Conservation (phyloP, 2,797 vertebrate species). For the Etheostoma perlongum region DNA sequence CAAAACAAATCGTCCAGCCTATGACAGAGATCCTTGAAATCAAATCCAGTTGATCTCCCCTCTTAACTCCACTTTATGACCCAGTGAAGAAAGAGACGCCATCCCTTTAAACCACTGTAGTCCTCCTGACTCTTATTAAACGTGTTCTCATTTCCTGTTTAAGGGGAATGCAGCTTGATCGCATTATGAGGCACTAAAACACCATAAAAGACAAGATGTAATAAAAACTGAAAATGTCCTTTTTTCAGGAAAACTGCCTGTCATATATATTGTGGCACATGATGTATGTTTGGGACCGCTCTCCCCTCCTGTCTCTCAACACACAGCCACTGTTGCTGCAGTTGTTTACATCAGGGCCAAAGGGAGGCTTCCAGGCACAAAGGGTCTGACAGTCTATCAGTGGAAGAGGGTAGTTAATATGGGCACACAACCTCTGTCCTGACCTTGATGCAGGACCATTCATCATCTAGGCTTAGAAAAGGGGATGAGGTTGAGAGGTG, state of each 20-base stretch:
- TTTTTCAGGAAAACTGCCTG: conserved; percentile 16
- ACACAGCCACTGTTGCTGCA: conserved; percentile 25
- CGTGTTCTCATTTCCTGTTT: conserved; percentile 63
- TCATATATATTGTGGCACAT: conserved; percentile 24
- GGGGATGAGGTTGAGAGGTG: conserved; percentile 55
- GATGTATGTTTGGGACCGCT: conserved; percentile 14
- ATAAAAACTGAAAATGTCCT: conserved; percentile 22
- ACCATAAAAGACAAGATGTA: conserved; percentile 34
- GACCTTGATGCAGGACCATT: conserved; percentile 71
- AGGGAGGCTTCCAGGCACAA: conserved; percentile 57
- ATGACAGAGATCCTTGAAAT: conserved; percentile 52
- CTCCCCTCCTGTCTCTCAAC: conserved; percentile 16
- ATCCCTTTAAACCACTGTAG: conserved; percentile 30
- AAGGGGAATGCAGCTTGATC: conserved; percentile 42
- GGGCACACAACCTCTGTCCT: conserved; percentile 69
- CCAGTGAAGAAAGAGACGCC: conserved; percentile 55
- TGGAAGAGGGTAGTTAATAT: conserved; percentile 70
- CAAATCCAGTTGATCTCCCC: conserved; percentile 58
- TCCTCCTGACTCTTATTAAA: conserved; percentile 36
- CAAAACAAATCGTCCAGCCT: conserved; percentile 47
- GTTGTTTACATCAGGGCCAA: conserved; percentile 69
- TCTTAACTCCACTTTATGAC: conserved; percentile 54
- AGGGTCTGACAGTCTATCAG: conserved; percentile 69
- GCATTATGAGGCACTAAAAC: conserved; percentile 51
- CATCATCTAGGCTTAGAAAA: conserved; percentile 66